Evolutionary conservation across 1,140 invertebrate genomes (phyloP).

Genomic region (Caerostris darwini): DNA sequence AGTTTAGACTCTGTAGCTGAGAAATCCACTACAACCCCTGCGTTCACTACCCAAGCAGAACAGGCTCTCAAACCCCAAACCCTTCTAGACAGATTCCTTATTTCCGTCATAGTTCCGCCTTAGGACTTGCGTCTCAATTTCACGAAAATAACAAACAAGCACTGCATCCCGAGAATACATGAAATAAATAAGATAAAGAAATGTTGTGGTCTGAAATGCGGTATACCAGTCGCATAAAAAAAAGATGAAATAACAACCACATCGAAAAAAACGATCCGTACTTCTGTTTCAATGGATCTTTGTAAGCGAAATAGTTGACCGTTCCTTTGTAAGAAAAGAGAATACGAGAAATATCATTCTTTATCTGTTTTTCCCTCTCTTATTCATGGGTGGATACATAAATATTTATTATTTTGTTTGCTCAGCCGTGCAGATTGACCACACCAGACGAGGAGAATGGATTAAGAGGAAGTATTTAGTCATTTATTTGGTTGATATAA

Average conservation of each 20-base stretch:
- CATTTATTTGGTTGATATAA: background rate
- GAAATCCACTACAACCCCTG: conserved; percentile 2
- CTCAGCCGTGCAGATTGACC: background rate
- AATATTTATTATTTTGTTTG: conserved; percentile 21
- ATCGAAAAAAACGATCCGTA: background rate
- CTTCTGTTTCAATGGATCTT: conserved; percentile 17
- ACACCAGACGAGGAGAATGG: background rate
- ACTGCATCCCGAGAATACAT: background rate
- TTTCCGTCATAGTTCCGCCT: conserved; percentile 17
- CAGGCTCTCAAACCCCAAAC: too few relatives aligned
- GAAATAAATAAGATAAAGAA: conserved; percentile 37
- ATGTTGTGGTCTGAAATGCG: background rate
- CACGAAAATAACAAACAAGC: conserved; percentile 25
- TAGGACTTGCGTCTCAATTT: conserved; percentile 24
- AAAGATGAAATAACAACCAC: background rate
- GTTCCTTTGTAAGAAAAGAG: background rate
- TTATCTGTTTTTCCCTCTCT: background rate
- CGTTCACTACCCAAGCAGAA: too few relatives aligned
- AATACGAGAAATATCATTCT: background rate
- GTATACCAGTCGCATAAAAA: background rate
- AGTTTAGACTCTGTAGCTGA: conserved; percentile 4
- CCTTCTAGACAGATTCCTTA: conserved; percentile 40
- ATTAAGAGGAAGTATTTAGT: conserved; percentile 6
- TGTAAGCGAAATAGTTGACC: background rate
- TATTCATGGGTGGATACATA: background rate